phyloP scores from a whole-genome alignment of 2,888 invertebrate species.

The Antheraea yamamai region DNA sequence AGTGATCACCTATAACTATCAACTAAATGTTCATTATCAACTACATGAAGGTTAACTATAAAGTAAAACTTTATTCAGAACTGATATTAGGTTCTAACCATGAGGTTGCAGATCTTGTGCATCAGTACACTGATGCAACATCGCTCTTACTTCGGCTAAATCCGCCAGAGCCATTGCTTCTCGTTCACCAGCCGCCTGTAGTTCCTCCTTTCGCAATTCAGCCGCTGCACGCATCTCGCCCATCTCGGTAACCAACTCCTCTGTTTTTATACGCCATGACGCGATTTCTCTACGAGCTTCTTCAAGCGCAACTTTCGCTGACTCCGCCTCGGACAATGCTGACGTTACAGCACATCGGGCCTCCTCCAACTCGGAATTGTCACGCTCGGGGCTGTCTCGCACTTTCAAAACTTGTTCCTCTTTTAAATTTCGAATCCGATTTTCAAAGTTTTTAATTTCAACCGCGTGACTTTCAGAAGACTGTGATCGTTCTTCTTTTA shows the following conservation, averaged over 20 bases:
- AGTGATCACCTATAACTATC: neutral
- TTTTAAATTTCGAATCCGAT: constrained; percentile 59
- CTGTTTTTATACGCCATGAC: constrained; percentile 64
- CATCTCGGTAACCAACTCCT: constrained; percentile 61
- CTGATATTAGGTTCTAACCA: constrained; percentile 44
- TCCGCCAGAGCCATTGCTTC: constrained; percentile 67
- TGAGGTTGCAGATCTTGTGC: constrained; percentile 65
- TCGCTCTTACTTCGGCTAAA: constrained; percentile 63
- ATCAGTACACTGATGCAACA: constrained; percentile 65
- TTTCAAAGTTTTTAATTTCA: constrained; percentile 61
- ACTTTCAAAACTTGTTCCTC: constrained; percentile 57
- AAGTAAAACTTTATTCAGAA: neutral
- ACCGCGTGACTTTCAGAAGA: constrained; percentile 54
- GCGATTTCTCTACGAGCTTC: constrained; percentile 54
- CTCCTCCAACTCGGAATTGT: constrained; percentile 67
- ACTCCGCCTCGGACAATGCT: constrained; percentile 55
- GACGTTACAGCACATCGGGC: constrained; percentile 49
- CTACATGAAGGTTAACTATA: too few species aligned
- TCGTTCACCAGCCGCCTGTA: constrained; percentile 60
- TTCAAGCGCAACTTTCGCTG: constrained; percentile 58
- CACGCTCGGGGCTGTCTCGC: constrained; percentile 58
- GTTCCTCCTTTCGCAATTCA: constrained; percentile 63
- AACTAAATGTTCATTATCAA: too few species aligned
- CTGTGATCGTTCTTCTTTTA: constrained; percentile 62
- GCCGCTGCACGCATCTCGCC: constrained; percentile 61